Evolutionary conservation across 1,140 invertebrate genomes (phyloP), one percentile per base, ranked within the genome.

Genomic region (Branchinecta lindahli): DNA sequence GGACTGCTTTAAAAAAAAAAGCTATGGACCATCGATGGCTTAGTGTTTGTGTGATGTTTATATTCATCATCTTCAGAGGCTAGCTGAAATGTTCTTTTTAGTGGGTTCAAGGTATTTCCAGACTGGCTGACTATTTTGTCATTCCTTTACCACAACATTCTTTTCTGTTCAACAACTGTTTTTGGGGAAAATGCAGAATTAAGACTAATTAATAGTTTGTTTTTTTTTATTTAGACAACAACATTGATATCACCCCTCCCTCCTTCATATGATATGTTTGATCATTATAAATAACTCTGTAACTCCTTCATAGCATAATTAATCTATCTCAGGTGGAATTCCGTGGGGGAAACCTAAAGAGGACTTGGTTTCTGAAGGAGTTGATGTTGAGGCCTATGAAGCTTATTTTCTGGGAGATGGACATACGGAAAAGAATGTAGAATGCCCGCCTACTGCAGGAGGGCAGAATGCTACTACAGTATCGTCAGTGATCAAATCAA

Each of bases 401-500:
- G 47, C 47, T 52, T n/a, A 9, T 52, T 52, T 52, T 52, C 47
- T 9, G 47, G 47, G 47, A 52, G n/a, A n/a, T 52, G 47, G 47
- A 52, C 47, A 52, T 52, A 52, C 47, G 47, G 47, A 52, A 52
- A 52, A 52, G 47, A 52, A 52, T 52, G 47, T 9, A 52, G 47
- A 52, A 52, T 52, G 47, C 47, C 47, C 47, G n/a, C 47, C 47
- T 52, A 52, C 47, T 52, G 47, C 47, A 52, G 47, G n/a, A 52
- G 47, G 47, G 47, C 47, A 52, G 9, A 52, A 52, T 52, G 47
- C 47, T 52, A 52, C 47, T 52, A n/a, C 47, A 52, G 47, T 9
- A 52, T n/a, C 47, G n/a, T 52, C 47, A 52, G 47, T 52, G 47
- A 52, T 52, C 47, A 52, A 52, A 52, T 52, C 47, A 52, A 52